phyloP scores from a whole-genome alignment of 1,140 invertebrate genomes.

The Rhynchophorus ferrugineus region DNA sequence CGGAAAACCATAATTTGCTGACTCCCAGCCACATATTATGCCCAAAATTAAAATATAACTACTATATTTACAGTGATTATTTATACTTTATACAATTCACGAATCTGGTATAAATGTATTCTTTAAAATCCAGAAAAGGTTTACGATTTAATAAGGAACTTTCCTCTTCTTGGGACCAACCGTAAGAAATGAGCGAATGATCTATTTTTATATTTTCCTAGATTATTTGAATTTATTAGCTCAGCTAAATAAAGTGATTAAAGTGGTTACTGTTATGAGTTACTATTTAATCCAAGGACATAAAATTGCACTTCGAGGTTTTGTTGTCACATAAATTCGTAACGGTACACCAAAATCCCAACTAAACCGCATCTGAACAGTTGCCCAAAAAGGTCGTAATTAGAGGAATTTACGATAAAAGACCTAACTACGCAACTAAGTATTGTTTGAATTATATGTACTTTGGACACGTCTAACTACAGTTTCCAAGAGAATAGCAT shows the following conservation, averaged over 20 bases:
- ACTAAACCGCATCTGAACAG: constrained; percentile 6
- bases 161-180: no score
- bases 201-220: no score
- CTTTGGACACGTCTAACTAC: constrained; percentile 38
- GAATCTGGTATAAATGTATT: neutral
- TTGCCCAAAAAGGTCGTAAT: constrained; percentile 17
- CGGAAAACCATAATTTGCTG: neutral
- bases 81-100: constrained; percentile 10
- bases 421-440: constrained; percentile 32
- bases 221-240: no score
- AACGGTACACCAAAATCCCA: constrained; percentile 11
- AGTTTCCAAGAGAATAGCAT: constrained; percentile 31
- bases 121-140: neutral
- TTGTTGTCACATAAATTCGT: constrained; percentile 19
- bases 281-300: constrained; percentile 1
- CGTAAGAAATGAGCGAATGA: no score
- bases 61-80: constrained; percentile 11
- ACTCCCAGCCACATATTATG: neutral
- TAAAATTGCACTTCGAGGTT: constrained; percentile 11
- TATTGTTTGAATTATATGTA: constrained; percentile 33
- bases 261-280: neutral
- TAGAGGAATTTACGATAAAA: constrained; percentile 30
- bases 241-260: no score
- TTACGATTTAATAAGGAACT: neutral
- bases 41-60: constrained; percentile 8